phyloP scores from a whole-genome alignment of 2,113 vertebrate species.

The Sceloporus tristichus region DNA sequence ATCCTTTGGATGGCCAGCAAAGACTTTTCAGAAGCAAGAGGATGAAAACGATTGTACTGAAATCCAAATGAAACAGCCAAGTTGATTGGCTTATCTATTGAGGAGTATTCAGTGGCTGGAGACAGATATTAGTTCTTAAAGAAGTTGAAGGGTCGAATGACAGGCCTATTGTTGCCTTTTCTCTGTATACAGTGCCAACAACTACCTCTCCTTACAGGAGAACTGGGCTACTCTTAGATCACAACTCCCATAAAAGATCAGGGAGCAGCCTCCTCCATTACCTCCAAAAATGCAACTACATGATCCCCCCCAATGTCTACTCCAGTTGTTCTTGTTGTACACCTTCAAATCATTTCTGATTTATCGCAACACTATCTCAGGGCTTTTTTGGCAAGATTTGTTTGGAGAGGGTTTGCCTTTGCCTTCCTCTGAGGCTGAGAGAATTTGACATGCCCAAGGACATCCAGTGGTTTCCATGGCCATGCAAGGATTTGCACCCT shows the following conservation, averaged over 20 bases:
- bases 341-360: not conserved
- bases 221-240: not conserved
- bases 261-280: too few relatives aligned
- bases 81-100: constrained; percentile 1
- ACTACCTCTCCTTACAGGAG: not conserved
- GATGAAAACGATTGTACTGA: not conserved
- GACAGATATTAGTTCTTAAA: not conserved
- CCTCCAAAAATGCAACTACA: too few relatives aligned
- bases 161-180: not conserved
- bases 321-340: too few relatives aligned
- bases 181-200: not conserved
- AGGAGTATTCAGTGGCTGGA: not conserved
- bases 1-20: constrained; percentile 8
- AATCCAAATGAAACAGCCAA: not conserved
- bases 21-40: constrained; percentile 12
- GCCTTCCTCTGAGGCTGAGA: not conserved
- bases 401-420: too few relatives aligned
- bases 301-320: too few relatives aligned
- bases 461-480: not conserved
- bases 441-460: not conserved
- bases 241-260: too few relatives aligned
- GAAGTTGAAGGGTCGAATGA: not conserved
- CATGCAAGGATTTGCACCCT: too few relatives aligned
- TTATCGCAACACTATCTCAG: too few relatives aligned
- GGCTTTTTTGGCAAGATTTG: too few relatives aligned